A percentile compares a stretch with the other conserved stretches of the same genome.
phyloP scores from a whole-genome alignment of 2,888 invertebrate species.

The Clostera curtula region DNA sequence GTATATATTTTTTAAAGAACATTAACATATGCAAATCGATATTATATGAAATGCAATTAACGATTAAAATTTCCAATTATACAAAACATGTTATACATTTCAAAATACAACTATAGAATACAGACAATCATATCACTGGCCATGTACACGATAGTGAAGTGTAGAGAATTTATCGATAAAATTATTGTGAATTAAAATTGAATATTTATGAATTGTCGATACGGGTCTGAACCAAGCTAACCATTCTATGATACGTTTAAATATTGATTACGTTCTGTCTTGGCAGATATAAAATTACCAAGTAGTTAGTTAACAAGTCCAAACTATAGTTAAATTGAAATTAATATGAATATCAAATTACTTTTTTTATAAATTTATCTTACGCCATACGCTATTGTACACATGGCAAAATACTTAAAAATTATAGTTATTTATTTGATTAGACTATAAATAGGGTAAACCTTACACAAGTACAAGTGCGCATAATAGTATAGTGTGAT shows the following conservation, averaged over 20 bases:
- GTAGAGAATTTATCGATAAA: too few species aligned
- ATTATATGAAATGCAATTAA: constrained; percentile 30
- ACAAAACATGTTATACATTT: constrained; percentile 18
- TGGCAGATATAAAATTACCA: too few species aligned
- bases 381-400: constrained; percentile 7
- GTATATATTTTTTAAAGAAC: constrained; percentile 24
- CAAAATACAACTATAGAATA: constrained; percentile 7
- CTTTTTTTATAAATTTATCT: constrained; percentile 6
- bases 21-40: constrained; percentile 18
- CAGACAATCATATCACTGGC: not conserved
- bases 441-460: constrained; percentile 19
- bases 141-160: not conserved
- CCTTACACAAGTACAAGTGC: constrained; percentile 19
- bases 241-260: too few species aligned
- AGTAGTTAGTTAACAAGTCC: too few species aligned
- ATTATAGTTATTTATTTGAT: constrained; percentile 11
- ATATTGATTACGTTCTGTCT: too few species aligned
- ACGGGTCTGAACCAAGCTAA: too few species aligned
- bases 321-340: too few species aligned
- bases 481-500: constrained; percentile 18
- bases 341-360: constrained; percentile 8
- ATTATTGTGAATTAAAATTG: too few species aligned
- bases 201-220: too few species aligned
- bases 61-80: constrained; percentile 25
- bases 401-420: constrained; percentile 14